Base-by-base conservation (phyloP, 2,113 vertebrate species). In the Lanius collurio region DNA sequence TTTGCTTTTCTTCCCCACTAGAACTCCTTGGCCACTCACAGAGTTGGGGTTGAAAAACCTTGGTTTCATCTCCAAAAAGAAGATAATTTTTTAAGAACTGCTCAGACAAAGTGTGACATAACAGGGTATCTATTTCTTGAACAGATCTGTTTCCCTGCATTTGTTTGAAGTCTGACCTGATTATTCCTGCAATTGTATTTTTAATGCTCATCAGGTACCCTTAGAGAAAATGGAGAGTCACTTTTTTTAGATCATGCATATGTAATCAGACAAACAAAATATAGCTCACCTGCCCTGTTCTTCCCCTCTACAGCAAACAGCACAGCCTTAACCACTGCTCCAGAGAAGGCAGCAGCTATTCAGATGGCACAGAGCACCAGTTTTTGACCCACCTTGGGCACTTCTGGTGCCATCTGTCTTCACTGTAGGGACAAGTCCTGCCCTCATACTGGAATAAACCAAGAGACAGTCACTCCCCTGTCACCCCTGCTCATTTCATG, bases 121-220 rank as follows among this genome's bases (percentile, higher is more conserved):
- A 90, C 65, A 89, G 44, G 26, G 19, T 80, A 93, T 83, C 93
- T 89, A 35, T 90, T 95, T 95, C 93, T 91, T 92, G 78, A 89
- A 88, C 69, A 89, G 77, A 96, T 82, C 80, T 95, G 73, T 59
- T 93, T 92, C 73, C 83, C 69, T 81, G 83, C 69, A 27, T 92
- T 81, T 95, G 88, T 97, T 96, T 97, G 93, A 96, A 94, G 93
- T 95, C 73, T 96, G 95, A 96, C 86, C 88, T 91, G 88, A 95
- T 96, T 95, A 94, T 92, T 95, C 78, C 50, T 67, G 95, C 67
- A 83, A 96, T 97, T 94, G 86, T 96, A 87, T 95, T 96, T 97
- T 94, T 97, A 96, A 95, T 89, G 90, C 90, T 96, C 71, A 95
- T 95, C 95, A 95, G 81, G 88, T 93, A 86, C 59, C 94, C 92